These are phyloP conservation scores for Argyrosomus japonicus DNA, from an alignment of 2,113 vertebrate species.

Conservation along the genomic window DNA sequence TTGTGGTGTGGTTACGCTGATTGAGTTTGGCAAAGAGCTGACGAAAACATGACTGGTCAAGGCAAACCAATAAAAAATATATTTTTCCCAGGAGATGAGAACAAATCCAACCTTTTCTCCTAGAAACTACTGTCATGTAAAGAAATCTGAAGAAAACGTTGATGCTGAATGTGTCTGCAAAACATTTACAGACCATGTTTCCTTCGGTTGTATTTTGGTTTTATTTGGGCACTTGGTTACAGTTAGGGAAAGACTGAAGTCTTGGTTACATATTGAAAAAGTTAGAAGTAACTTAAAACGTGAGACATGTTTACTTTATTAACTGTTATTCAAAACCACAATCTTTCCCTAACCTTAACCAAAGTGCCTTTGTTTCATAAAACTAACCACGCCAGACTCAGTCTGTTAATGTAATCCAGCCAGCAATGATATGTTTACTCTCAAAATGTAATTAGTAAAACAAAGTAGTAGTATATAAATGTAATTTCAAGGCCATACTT, in stretches of 20 bases:
- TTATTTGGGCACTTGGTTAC: background rate
- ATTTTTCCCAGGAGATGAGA: background rate
- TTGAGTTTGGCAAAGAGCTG: background rate
- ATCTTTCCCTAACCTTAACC: background rate
- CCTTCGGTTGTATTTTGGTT: background rate
- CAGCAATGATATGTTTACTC: too few species aligned
- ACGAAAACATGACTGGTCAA: background rate
- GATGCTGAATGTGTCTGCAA: background rate
- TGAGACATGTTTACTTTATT: background rate
- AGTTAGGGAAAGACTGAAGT: background rate
- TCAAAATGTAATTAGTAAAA: too few species aligned
- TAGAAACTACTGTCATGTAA: background rate
- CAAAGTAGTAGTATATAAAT: background rate
- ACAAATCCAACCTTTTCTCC: background rate
- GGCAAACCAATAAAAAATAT: background rate
- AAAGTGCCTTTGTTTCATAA: background rate
- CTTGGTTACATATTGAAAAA: constrained; percentile 8
- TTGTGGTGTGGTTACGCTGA: background rate
- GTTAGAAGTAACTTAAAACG: background rate
- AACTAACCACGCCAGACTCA: background rate
- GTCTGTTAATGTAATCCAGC: too few species aligned
- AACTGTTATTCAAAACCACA: background rate
- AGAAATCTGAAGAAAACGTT: background rate
- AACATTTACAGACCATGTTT: background rate
- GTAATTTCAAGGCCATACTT: background rate